These are phyloP conservation scores for Neoitamus cyanurus DNA, from an alignment of 2,888 invertebrate species.

Conservation along the genomic window DNA sequence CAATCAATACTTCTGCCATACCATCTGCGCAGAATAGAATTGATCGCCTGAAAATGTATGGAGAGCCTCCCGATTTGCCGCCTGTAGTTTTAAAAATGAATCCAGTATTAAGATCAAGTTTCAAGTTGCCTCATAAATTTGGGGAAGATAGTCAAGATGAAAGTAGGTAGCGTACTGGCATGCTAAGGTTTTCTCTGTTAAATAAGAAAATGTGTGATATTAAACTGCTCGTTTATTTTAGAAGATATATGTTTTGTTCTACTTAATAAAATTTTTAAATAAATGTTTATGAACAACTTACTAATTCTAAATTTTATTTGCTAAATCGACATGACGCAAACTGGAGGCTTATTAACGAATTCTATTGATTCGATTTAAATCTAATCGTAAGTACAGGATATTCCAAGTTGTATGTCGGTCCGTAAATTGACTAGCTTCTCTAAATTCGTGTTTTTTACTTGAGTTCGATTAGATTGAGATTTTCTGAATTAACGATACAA, in stretches of 20 bases:
- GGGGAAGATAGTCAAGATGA: background rate
- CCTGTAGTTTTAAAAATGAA: constrained; percentile 64
- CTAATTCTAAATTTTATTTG: background rate
- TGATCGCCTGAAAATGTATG: constrained; percentile 69
- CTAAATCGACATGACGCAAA: too few relatives aligned
- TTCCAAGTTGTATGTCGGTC: too few relatives aligned
- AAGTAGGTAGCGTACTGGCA: background rate
- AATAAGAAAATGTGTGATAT: background rate
- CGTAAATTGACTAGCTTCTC: too few relatives aligned
- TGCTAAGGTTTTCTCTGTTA: background rate
- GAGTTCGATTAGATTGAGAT: too few relatives aligned
- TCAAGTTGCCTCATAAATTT: constrained; percentile 41
- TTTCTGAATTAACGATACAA: too few relatives aligned
- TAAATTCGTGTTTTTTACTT: too few relatives aligned
- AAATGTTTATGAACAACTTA: background rate
- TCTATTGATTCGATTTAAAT: too few relatives aligned
- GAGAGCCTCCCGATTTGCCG: constrained; percentile 70
- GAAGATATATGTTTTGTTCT: background rate
- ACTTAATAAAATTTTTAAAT: background rate
- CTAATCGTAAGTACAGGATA: too few relatives aligned
- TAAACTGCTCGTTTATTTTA: background rate
- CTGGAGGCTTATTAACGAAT: too few relatives aligned
- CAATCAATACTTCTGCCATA: background rate
- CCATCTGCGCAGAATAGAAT: constrained; percentile 59
- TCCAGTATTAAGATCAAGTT: constrained; percentile 12